phyloP scores from a whole-genome alignment of 2,797 vertebrate genomes.

The Carapus acus region DNA sequence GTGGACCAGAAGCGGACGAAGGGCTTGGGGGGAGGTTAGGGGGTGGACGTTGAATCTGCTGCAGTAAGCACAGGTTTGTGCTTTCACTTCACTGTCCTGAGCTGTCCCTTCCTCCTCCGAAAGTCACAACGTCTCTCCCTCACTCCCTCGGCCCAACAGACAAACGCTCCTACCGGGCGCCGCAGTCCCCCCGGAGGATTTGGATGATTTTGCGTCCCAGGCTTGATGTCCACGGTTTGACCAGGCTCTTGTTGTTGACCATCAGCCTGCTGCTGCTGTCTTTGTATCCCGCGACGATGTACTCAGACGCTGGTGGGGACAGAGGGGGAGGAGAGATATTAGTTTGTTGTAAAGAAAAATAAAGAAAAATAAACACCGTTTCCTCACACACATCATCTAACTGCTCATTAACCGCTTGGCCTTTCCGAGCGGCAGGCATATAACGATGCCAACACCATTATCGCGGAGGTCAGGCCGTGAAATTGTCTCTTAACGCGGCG shows the following conservation, averaged over 20 bases:
- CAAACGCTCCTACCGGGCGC: slow-evolving; percentile 40
- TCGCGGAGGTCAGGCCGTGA: slow-evolving; percentile 20
- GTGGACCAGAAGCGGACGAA: slow-evolving; percentile 6
- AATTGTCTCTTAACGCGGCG: slow-evolving; percentile 34
- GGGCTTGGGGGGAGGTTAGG: too few relatives aligned
- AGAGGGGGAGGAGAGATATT: slow-evolving; percentile 1
- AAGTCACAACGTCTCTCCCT: slow-evolving; percentile 1
- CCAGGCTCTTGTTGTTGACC: slow-evolving; percentile 89
- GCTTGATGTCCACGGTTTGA: slow-evolving; percentile 82
- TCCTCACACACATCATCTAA: slow-evolving; percentile 7
- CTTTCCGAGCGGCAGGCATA: slow-evolving; percentile 8
- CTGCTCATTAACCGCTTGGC: slow-evolving; percentile 8
- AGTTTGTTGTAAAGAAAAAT: too few relatives aligned
- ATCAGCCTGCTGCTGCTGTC: slow-evolving; percentile 75
- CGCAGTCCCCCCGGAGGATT: slow-evolving; percentile 81
- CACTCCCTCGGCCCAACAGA: neutral
- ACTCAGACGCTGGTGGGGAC: slow-evolving; percentile 77
- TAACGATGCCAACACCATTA: slow-evolving; percentile 31
- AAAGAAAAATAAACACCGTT: too few relatives aligned
- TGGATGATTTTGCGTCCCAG: slow-evolving; percentile 81
- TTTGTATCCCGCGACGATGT: slow-evolving; percentile 84
- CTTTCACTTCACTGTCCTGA: slow-evolving; percentile 25
- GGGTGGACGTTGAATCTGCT: neutral
- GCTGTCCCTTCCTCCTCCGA: slow-evolving; percentile 8
- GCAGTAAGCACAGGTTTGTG: neutral